A percentile compares a stretch with the other conserved stretches of the same genome.
Evolutionary conservation across 2,888 invertebrate genomes (phyloP).

Genomic region (Orchesella flavescens): DNA sequence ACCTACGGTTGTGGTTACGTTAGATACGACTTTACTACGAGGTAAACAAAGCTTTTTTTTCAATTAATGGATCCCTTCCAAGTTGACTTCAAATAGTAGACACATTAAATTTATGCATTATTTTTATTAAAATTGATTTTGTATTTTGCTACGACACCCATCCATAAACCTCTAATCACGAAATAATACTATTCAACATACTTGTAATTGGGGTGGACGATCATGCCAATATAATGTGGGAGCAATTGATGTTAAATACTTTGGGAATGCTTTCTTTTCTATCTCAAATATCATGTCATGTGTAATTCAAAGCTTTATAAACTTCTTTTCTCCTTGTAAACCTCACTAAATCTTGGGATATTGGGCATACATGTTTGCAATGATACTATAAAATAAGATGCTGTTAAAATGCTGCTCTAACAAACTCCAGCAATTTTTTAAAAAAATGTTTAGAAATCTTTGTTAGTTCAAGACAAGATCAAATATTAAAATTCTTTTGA

Average conservation of each 20-base stretch:
- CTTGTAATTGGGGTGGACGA: too few relatives aligned
- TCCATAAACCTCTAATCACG: too few relatives aligned
- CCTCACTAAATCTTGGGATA: conserved; percentile 2
- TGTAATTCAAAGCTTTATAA: background rate
- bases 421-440: conserved; percentile 46
- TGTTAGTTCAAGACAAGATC: background rate
- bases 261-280: background rate
- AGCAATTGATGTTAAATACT: too few relatives aligned
- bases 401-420: conserved; percentile 11
- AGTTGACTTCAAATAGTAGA: too few relatives aligned
- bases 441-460: conserved; percentile 14
- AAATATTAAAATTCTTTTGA: background rate
- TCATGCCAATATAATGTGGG: background rate
- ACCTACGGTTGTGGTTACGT: conserved; percentile 73
- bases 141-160: too few relatives aligned
- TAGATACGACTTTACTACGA: conserved; percentile 68
- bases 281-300: background rate
- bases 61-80: background rate
- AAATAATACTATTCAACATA: too few relatives aligned
- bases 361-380: conserved; percentile 8
- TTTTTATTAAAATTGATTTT: too few relatives aligned
- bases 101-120: too few relatives aligned
- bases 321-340: background rate
- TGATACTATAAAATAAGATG: background rate
- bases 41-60: conserved; percentile 64